These are phyloP conservation scores for Phylloscopus trochiloides DNA, from an alignment of 2,113 vertebrate species.

Conservation along the genomic window DNA sequence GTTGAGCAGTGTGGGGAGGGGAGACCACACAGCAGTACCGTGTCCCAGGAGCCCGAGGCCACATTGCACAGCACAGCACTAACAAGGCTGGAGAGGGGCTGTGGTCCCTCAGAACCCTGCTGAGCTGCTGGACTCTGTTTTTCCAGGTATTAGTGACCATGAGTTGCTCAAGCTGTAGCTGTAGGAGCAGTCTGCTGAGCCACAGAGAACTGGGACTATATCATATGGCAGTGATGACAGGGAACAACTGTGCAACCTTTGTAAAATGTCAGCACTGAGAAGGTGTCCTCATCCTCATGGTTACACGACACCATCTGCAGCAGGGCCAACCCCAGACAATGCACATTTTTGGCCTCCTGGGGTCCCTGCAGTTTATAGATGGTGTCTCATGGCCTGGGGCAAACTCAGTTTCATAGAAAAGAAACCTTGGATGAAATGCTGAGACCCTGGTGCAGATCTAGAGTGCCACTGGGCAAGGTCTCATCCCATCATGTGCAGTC, in stretches of 20 bases:
- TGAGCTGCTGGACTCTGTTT: background rate
- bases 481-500: background rate
- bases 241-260: background rate
- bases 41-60: fast-evolving
- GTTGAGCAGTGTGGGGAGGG: fast-evolving
- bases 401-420: background rate
- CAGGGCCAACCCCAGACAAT: background rate
- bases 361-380: background rate
- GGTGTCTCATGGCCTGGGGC: background rate
- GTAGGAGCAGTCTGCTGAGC: background rate
- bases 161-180: background rate
- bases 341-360: background rate
- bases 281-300: background rate
- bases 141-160: background rate
- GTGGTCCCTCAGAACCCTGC: background rate
- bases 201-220: fast-evolving
- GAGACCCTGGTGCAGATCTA: background rate
- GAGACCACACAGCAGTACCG: background rate
- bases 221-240: background rate
- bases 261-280: background rate
- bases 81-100: background rate
- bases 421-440: background rate
- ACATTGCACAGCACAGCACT: background rate
- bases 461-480: background rate
- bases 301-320: fast-evolving